phyloP scores from a whole-genome alignment of 2,888 invertebrate species.

The Chymomyza fuscimana region DNA sequence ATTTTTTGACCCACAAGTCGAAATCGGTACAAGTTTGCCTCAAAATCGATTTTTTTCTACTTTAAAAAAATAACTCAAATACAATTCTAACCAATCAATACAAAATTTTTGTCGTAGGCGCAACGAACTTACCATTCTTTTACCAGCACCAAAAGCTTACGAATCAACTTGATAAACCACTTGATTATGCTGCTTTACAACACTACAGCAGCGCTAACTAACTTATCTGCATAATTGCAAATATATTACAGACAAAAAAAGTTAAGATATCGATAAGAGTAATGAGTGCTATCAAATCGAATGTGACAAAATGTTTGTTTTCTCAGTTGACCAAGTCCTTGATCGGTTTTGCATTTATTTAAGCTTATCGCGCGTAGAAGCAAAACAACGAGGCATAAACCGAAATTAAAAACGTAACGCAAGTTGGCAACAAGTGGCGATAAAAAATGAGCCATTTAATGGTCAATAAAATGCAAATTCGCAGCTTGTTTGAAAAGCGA shows the following conservation, averaged over 20 bases:
- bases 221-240: not conserved
- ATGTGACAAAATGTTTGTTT: not conserved
- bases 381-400: slow-evolving; percentile 31
- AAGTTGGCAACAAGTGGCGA: slow-evolving; percentile 7
- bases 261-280: not conserved
- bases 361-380: not conserved
- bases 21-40: too few species aligned
- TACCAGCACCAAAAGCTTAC: not conserved
- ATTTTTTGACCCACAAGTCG: too few species aligned
- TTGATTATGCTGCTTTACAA: not conserved
- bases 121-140: too few species aligned
- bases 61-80: too few species aligned
- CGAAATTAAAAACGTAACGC: slow-evolving; percentile 9
- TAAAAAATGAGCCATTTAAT: slow-evolving; percentile 23
- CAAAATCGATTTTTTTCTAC: too few species aligned
- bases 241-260: not conserved
- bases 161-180: not conserved
- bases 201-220: not conserved
- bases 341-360: not conserved
- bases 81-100: too few species aligned
- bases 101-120: too few species aligned
- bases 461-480: slow-evolving; percentile 48
- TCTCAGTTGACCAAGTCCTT: not conserved
- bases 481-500: slow-evolving; percentile 28
- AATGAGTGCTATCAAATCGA: not conserved